Evolutionary conservation across 2,888 invertebrate genomes (phyloP), one percentile per base, ranked within the genome.

Genomic region (Matsumyia berberina): DNA sequence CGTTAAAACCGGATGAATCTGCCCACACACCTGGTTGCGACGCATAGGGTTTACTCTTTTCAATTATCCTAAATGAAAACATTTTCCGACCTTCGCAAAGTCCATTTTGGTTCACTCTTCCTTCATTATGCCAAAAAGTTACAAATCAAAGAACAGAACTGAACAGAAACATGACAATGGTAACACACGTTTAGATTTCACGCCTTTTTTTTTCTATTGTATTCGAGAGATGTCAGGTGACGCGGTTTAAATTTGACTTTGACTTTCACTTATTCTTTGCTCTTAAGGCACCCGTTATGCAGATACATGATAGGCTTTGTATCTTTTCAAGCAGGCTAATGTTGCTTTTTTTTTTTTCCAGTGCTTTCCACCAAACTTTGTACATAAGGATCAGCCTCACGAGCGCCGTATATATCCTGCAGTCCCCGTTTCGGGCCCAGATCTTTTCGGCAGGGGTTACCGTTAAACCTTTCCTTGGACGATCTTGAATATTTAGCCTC

Each of bases 1-100:
- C 55, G 64, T 53, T 57, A 46, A 62, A 53, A 51, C 24, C 29
- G 15, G 5, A 31, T 7, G 17, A 42, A 24, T 53, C 17, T 29
- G 39, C 73, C 74, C 57, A 74, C 66, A 37, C 69, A 78, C 42
- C 62, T 78, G 78, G 67, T 31, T 60, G 9, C 42, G 15, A 5
- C 8, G 1, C 3, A n/a, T 6, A 37, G 37, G 35, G 55, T 35
- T 7, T 53, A n/a, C n/a, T 37, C 17, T 55, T 31, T 55, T 31
- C 17, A 55, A 69, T 44, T 46, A 37, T 60, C 11, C 46, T 15
- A 55, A 55, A 57, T 15, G 44, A 69, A 46, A 3, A 24, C 24
- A 24, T 1, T 24, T 24, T 33, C 7, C n/a, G 42, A 64, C 62
- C 53, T 60, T 44, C 37, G 8, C 35, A 49, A 42, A 60, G 29